A percentile compares a stretch with the other conserved stretches of the same genome.
Conservation (phyloP, 1,140 invertebrate genomes). For the Papilio polyxenes region DNA sequence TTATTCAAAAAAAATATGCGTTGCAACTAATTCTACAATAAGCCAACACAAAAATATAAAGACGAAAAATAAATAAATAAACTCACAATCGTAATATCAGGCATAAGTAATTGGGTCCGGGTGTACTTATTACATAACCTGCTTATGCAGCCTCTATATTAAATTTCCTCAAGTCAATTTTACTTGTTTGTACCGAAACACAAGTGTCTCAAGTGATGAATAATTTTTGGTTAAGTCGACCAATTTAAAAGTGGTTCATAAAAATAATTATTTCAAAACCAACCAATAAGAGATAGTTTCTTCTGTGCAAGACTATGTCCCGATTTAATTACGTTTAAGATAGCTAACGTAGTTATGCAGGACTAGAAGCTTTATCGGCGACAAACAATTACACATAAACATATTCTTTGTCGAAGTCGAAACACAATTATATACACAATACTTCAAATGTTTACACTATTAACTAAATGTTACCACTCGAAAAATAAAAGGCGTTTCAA, state of each 20-base stretch:
- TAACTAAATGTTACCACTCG: not conserved
- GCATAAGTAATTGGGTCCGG: no score
- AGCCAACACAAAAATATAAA: not conserved
- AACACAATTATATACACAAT: not conserved
- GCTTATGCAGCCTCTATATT: not conserved
- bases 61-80: not conserved
- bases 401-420: not conserved
- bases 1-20: not conserved
- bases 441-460: constrained; percentile 10
- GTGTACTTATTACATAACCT: no score
- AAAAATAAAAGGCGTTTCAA: not conserved
- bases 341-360: constrained; percentile 10
- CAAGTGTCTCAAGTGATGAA: not conserved
- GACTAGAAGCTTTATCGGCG: not conserved
- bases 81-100: not conserved
- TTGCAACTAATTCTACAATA: not conserved
- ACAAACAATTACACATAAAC: constrained; percentile 5
- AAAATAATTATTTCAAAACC: not conserved
- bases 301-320: not conserved
- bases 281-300: not conserved
- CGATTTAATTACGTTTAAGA: not conserved
- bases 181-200: not conserved
- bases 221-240: not conserved
- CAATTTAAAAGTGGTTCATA: not conserved
- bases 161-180: not conserved